Evolutionary conservation across 2,797 vertebrate species (phyloP).

Genomic region (Bradypodion ventrale): DNA sequence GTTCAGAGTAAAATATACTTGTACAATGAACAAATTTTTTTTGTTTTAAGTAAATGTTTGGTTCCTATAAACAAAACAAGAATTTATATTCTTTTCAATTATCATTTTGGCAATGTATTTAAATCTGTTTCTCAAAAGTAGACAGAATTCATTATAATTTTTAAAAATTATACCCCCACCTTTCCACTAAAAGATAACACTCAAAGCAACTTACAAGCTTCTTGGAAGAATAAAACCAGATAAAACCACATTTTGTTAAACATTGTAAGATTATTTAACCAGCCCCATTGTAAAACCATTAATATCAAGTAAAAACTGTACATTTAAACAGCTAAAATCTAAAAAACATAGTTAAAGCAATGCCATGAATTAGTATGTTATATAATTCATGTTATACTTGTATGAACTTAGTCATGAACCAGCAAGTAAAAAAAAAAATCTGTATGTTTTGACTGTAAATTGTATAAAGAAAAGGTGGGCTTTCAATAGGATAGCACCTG

Average conservation of each 20-base stretch:
- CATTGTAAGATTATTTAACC: no score
- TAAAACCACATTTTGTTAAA: no score
- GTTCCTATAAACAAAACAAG: not conserved
- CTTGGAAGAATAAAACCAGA: no score
- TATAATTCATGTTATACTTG: not conserved
- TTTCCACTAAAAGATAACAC: no score
- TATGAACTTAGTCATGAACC: not conserved
- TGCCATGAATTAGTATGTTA: no score
- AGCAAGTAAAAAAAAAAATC: not conserved
- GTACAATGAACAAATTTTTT: not conserved
- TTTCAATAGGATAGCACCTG: not conserved
- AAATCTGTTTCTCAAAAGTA: no score
- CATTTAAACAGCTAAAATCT: no score
- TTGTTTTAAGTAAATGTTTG: not conserved
- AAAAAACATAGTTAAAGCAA: no score
- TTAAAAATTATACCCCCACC: no score
- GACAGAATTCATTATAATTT: not conserved
- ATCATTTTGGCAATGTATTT: not conserved
- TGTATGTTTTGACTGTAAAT: constrained; percentile 13
- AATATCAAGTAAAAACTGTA: no score
- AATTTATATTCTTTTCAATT: not conserved
- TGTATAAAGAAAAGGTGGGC: constrained; percentile 3
- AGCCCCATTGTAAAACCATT: no score
- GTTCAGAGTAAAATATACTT: not conserved
- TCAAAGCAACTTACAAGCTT: no score